Base-by-base conservation (phyloP, 2,888 invertebrate genomes). In the Ichneumoninae sp. region DNA sequence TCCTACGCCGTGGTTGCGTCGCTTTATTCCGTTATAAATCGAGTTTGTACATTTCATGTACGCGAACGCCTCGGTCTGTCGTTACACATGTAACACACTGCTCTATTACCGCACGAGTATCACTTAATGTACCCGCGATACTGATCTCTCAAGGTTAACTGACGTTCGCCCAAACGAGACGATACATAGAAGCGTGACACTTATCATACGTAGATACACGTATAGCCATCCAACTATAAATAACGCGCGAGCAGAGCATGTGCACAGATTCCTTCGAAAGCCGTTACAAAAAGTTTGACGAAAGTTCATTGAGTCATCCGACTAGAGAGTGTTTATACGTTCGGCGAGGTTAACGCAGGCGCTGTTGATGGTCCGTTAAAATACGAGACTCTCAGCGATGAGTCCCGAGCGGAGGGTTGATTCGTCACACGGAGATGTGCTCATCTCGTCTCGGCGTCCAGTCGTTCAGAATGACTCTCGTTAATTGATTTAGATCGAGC, bases 1-100 rank as follows among this genome's bases (percentile, higher is more conserved):
- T 75, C 75, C 30, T 44, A 6, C n/a, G n/a, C 57, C 47, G 13
- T n/a, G 19, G 19, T 26, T 57, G 8, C 50, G 10, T 57, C 19
- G 62, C 62, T 50, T 47, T 13, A 40, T 40, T 30, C 33, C 62
- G 74, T 83, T 83, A 54, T 70, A 54, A 79, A 83, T 79, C 83
- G 75, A 70, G 62, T 79, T 78, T 83, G 74, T 83, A 75, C 70
- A 70, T 66, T 36, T 36, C 26, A 66, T 22, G 36, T 10, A 54
- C 26, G 16, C 47, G 44, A 75, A 83, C 57, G 57, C 54, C 40
- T 71, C 71, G 16, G n/a, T 54, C 22, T 75, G 75, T 75, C 70
- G 65, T 65, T 36, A 65, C 40, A 36, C 57, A 65, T 19, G 79
- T 75, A 74, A 26, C 69, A 69, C 36, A 30, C 33, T 33, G 30